A percentile compares a stretch with the other conserved stretches of the same genome.
Evolutionary conservation across 2,888 invertebrate genomes (phyloP).

Genomic region (Trichacis sp.): DNA sequence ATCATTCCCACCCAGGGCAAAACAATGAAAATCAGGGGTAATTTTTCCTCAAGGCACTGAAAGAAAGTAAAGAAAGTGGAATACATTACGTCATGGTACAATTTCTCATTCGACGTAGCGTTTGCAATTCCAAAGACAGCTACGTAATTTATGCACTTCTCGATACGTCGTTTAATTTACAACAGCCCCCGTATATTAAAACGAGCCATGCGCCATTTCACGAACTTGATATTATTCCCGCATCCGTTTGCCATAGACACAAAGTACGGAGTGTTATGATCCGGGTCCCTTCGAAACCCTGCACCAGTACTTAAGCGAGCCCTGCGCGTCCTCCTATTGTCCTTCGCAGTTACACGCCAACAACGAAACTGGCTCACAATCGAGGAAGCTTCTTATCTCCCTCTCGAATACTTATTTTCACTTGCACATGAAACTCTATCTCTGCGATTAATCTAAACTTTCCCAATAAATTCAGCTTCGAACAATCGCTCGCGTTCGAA

Average conservation of each 20-base stretch:
- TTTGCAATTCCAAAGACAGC: not conserved
- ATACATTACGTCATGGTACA: no score
- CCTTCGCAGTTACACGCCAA: conserved; percentile 25
- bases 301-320: conserved; percentile 52
- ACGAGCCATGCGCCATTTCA: conserved; percentile 39
- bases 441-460: conserved; percentile 2
- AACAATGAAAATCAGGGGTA: no score
- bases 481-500: conserved; percentile 38
- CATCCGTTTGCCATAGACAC: conserved; percentile 50
- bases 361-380: conserved; percentile 25
- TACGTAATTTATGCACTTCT: conserved; percentile 18
- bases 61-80: no score
- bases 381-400: conserved; percentile 14
- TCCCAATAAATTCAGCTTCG: not conserved
- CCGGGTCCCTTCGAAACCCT: conserved; percentile 51
- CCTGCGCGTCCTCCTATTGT: conserved; percentile 50
- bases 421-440: not conserved
- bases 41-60: no score
- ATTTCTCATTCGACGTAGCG: no score
- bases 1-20: conserved; percentile 48
- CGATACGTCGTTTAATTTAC: conserved; percentile 29
- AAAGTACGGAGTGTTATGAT: conserved; percentile 52
- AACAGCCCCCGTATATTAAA: conserved; percentile 37
- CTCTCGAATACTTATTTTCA: not conserved
- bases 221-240: conserved; percentile 60